These are phyloP conservation scores for Clarias magur DNA, from an alignment of 2,113 vertebrate species.

Conservation along the genomic window DNA sequence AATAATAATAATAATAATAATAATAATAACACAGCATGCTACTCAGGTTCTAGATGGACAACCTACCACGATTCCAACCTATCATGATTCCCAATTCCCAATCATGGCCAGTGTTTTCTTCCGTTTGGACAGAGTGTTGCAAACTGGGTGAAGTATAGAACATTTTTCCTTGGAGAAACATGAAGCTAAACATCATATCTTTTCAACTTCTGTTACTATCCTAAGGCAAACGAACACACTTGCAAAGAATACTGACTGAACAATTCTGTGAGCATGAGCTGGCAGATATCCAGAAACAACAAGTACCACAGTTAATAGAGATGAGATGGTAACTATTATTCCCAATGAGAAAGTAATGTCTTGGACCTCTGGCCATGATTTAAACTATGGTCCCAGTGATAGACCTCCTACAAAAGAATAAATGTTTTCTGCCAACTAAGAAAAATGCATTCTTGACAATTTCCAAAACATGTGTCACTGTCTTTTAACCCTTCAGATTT, in stretches of 20 bases:
- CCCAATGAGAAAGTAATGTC: not conserved
- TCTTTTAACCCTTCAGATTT: conserved; percentile 16
- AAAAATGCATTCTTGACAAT: conserved; percentile 3
- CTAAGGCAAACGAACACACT: not conserved
- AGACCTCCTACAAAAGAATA: conserved; percentile 7
- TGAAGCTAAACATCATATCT: not conserved
- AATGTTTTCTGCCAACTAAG: not conserved
- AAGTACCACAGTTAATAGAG: not conserved
- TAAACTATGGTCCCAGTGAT: not conserved
- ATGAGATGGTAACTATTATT: not conserved
- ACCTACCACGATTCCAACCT: too few species aligned
- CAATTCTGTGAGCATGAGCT: not conserved
- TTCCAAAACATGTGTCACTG: not conserved
- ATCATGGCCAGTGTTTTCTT: not conserved
- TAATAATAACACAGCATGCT: conserved; percentile 4
- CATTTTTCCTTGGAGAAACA: not conserved
- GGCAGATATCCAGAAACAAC: not conserved
- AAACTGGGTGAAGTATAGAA: not conserved
- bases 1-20: too few species aligned
- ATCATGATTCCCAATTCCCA: not conserved
- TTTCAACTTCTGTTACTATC: not conserved
- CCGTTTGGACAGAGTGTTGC: not conserved
- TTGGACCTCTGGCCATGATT: conserved; percentile 5
- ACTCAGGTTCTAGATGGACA: not conserved
- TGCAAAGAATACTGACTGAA: not conserved